Percentiles rank a stretch among this genome's conserved stretches.
phyloP scores from a whole-genome alignment of 2,888 invertebrate species.

The Smittia sp. region DNA sequence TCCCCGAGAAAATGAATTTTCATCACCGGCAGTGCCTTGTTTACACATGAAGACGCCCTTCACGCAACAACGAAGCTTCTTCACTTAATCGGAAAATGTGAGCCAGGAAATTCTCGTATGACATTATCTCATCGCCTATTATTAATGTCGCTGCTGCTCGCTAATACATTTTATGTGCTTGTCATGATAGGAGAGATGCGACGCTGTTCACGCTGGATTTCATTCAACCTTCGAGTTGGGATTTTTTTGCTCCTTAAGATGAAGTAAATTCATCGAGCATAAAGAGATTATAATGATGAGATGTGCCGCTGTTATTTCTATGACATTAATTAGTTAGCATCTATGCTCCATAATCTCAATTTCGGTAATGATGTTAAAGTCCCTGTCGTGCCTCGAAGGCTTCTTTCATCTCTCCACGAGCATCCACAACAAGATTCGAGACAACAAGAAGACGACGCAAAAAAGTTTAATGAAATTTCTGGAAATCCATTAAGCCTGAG shows the following conservation, averaged over 20 bases:
- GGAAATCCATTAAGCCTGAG: background rate
- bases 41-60: constrained; percentile 14
- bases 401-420: no score
- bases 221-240: background rate
- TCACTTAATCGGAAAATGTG: background rate
- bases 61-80: background rate
- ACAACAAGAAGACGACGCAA: no score
- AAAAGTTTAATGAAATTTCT: constrained; percentile 4
- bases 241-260: no score
- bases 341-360: no score
- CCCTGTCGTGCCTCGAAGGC: no score
- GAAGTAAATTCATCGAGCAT: no score
- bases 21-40: constrained; percentile 13
- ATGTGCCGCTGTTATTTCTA: no score
- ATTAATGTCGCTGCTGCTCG: constrained; percentile 26
- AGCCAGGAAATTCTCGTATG: constrained; percentile 4
- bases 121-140: constrained; percentile 6
- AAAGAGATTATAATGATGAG: no score
- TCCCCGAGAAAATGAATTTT: constrained; percentile 16
- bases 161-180: constrained; percentile 2
- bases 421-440: no score
- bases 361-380: no score
- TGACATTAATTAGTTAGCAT: no score
- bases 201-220: background rate
- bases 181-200: background rate